These are phyloP conservation scores for Condylura cristata DNA, from an alignment of 2,113 vertebrate species.

Conservation along the genomic window DNA sequence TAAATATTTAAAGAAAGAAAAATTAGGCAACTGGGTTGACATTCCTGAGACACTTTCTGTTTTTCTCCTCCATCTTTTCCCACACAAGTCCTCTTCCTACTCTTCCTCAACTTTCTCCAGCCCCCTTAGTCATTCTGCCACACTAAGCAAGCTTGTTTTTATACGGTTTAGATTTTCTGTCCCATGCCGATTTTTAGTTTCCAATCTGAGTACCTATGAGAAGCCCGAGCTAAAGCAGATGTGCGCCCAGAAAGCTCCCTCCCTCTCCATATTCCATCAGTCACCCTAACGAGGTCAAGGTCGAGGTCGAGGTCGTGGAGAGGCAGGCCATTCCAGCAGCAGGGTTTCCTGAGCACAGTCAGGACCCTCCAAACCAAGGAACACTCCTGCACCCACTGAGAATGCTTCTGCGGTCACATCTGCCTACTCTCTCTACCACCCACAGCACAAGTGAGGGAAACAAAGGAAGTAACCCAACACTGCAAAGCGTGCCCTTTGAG, in stretches of 20 bases:
- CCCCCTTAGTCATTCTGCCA: neutral
- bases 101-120: neutral
- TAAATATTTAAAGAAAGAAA: neutral
- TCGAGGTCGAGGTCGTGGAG: accelerated
- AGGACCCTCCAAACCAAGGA: neutral
- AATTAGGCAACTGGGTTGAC: neutral
- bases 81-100: neutral
- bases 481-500: neutral
- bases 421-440: neutral
- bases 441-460: conserved; percentile 20
- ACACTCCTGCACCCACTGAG: neutral
- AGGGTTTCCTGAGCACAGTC: neutral
- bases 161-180: neutral
- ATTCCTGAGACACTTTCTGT: neutral
- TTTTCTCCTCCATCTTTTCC: neutral
- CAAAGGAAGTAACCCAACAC: conserved; percentile 51
- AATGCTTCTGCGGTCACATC: conserved; percentile 56
- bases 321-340: accelerated
- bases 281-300: neutral
- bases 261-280: neutral
- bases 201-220: neutral
- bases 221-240: neutral
- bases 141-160: neutral
- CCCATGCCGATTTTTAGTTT: neutral
- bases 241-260: neutral